These are phyloP conservation scores for Agonopterix heracliana DNA, from an alignment of 2,888 invertebrate genomes.

Conservation along the genomic window DNA sequence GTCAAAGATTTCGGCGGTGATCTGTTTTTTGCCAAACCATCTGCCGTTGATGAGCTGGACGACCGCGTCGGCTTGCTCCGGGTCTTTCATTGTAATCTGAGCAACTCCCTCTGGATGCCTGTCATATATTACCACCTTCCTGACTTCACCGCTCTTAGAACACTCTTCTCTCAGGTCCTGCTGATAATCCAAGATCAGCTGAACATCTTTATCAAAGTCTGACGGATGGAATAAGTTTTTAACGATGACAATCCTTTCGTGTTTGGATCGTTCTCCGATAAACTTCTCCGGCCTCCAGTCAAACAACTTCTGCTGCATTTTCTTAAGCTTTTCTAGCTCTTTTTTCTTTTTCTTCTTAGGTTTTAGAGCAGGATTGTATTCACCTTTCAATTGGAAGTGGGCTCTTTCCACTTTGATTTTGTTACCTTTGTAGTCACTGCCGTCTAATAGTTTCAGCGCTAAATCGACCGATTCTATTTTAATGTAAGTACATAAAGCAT, in stretches of 20 bases:
- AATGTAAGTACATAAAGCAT: conserved; percentile 96
- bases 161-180: conserved; percentile 94
- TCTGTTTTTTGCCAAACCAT: conserved; percentile 90
- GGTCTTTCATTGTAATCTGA: conserved; percentile 91
- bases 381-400: conserved; percentile 95
- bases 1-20: conserved; percentile 95
- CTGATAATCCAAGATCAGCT: conserved; percentile 92
- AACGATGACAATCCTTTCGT: conserved; percentile 93
- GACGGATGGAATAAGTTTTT: conserved; percentile 94
- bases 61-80: conserved; percentile 94
- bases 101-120: conserved; percentile 96
- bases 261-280: conserved; percentile 88
- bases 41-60: conserved; percentile 91
- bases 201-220: conserved; percentile 93
- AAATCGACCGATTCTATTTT: conserved; percentile 97
- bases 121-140: conserved; percentile 94
- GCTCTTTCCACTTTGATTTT: conserved; percentile 93
- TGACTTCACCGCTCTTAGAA: conserved; percentile 92
- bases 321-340: conserved; percentile 93
- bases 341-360: conserved; percentile 93
- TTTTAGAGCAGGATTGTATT: conserved; percentile 93
- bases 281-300: conserved; percentile 98
- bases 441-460: conserved; percentile 94
- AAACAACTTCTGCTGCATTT: conserved; percentile 95
- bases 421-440: conserved; percentile 85